These are phyloP conservation scores for Synergus gifuensis DNA, from an alignment of 2,888 invertebrate species.

Conservation along the genomic window DNA sequence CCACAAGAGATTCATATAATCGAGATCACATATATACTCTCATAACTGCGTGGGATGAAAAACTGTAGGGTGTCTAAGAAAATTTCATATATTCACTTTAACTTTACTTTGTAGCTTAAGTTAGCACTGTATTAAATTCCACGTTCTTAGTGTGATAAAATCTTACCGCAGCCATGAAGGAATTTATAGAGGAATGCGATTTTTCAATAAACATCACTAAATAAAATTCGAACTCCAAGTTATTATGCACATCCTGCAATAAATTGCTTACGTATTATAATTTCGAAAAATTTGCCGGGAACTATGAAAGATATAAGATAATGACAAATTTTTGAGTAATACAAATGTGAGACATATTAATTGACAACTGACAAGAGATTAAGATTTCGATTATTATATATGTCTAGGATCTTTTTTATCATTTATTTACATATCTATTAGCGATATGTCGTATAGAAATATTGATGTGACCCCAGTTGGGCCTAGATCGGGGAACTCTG, in stretches of 20 bases:
- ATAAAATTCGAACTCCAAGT: not conserved
- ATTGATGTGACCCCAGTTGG: too few species aligned
- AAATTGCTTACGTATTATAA: not conserved
- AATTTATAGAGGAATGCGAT: not conserved
- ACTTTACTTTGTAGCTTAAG: not conserved
- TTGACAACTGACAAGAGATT: not conserved
- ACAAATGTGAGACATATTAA: not conserved
- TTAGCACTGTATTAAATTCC: constrained; percentile 6
- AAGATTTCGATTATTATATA: too few species aligned
- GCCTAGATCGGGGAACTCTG: too few species aligned
- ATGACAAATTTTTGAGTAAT: too few species aligned
- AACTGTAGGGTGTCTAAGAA: not conserved
- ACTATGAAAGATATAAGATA: too few species aligned
- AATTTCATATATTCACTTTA: constrained; percentile 22
- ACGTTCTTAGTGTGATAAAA: not conserved
- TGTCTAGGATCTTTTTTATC: not conserved
- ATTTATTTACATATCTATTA: too few species aligned
- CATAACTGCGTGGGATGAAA: constrained; percentile 3
- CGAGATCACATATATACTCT: constrained; percentile 9
- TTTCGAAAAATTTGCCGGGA: not conserved
- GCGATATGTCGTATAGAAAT: too few species aligned
- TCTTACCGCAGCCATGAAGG: not conserved
- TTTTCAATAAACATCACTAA: not conserved
- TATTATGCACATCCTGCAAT: not conserved
- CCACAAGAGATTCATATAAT: not conserved